A percentile compares a stretch with the other conserved stretches of the same genome.
Evolutionary conservation across 1,140 invertebrate species (phyloP).

Genomic region (Neodiprion fabricii): DNA sequence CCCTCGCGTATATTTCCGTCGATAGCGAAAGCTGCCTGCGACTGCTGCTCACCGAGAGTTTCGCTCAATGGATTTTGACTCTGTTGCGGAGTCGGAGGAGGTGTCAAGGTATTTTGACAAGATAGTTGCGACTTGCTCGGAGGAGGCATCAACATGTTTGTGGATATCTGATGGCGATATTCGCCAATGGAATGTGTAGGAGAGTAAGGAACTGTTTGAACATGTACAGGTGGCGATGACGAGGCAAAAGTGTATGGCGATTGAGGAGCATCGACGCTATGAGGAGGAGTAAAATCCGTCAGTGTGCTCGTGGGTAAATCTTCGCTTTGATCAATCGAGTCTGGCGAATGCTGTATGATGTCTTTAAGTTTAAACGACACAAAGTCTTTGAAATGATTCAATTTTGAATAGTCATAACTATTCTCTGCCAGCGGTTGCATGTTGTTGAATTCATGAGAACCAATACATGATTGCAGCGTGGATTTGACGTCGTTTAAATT

Average conservation of each 20-base stretch:
- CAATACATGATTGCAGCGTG: not conserved
- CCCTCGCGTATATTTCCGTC: not conserved
- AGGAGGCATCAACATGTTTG: not conserved
- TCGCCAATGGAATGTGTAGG: not conserved
- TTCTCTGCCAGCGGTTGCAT: not conserved
- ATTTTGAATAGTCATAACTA: not conserved
- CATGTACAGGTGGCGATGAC: not conserved
- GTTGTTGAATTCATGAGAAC: not conserved
- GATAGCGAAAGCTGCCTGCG: no score
- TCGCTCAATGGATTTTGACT: not conserved
- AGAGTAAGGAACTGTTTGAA: not conserved
- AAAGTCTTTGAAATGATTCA: slow-evolving; percentile 5
- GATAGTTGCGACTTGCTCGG: not conserved
- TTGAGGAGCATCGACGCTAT: slow-evolving; percentile 5
- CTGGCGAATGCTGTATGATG: not conserved
- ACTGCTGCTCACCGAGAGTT: not conserved
- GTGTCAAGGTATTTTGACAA: not conserved
- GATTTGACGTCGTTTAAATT: not conserved
- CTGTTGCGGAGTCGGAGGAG: not conserved
- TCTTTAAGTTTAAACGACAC: not conserved
- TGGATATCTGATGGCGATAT: not conserved
- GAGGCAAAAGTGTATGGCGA: not conserved
- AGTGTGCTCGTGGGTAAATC: not conserved
- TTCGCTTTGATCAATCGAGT: not conserved
- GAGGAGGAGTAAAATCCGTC: slow-evolving; percentile 11